A percentile compares a stretch with the other conserved stretches of the same genome.
phyloP scores from a whole-genome alignment of 1,140 invertebrate genomes.

The Drosophila lacertosa region DNA sequence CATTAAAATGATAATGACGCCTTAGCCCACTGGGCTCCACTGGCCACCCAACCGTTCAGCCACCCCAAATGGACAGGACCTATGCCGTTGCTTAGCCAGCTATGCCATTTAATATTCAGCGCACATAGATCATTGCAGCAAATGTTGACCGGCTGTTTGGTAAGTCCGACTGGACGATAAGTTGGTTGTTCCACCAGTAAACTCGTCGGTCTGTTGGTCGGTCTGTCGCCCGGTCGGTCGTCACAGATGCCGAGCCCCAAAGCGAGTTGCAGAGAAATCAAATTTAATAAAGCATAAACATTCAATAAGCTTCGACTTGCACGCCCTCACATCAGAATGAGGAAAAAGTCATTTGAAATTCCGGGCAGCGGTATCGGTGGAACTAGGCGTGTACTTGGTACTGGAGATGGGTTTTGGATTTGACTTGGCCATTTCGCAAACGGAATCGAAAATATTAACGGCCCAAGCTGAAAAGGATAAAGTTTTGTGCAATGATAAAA shows the following conservation, averaged over 20 bases:
- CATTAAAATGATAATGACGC: conserved; percentile 83
- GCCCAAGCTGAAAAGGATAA: conserved; percentile 75
- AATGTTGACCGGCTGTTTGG: conserved; percentile 65
- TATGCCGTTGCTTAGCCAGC: conserved; percentile 19
- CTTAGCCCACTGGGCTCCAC: conserved; percentile 3
- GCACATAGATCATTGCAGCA: conserved; percentile 83
- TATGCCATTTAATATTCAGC: conserved; percentile 76
- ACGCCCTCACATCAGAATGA: conserved; percentile 22
- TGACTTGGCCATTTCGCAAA: conserved; percentile 38
- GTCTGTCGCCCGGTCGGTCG: conserved; percentile 2
- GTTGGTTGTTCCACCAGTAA: conserved; percentile 1
- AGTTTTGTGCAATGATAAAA: conserved; percentile 82
- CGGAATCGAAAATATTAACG: conserved; percentile 80
- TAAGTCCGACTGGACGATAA: conserved; percentile 6
- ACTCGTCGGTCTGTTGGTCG: conserved; percentile 7
- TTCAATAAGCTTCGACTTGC: conserved; percentile 72
- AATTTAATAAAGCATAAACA: conserved; percentile 83
- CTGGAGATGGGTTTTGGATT: conserved; percentile 7
- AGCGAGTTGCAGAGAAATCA: conserved; percentile 65
- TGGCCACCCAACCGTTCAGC: neutral
- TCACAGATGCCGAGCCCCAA: conserved; percentile 19
- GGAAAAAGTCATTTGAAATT: conserved; percentile 77
- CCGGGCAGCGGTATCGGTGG: conserved; percentile 60
- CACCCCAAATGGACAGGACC: neutral
- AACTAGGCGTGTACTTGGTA: conserved; percentile 48